These are phyloP conservation scores for Grus americana DNA, from an alignment of 2,113 vertebrate genomes.

Conservation along the genomic window DNA sequence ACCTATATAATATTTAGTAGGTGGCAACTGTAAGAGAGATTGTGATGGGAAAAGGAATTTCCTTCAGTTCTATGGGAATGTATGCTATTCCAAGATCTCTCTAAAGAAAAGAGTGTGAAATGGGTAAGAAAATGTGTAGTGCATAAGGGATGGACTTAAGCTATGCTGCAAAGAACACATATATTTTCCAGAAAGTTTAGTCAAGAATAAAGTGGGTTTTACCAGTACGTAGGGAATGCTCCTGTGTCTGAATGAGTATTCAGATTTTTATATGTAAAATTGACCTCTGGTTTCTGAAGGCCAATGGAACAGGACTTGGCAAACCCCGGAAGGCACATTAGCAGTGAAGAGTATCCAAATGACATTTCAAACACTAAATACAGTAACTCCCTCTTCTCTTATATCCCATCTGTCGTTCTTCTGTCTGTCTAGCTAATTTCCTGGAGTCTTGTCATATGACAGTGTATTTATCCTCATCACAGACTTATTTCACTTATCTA, in stretches of 20 bases:
- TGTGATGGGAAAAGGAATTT: neutral
- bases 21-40: neutral
- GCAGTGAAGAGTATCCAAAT: neutral
- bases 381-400: neutral
- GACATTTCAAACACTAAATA: conserved; percentile 6
- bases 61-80: neutral
- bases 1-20: neutral
- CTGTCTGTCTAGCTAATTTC: neutral
- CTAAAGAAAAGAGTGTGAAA: neutral
- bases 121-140: neutral
- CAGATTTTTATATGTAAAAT: neutral
- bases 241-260: neutral
- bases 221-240: neutral
- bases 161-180: neutral
- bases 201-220: neutral
- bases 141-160: neutral
- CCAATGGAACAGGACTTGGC: neutral
- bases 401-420: neutral
- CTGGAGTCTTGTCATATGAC: neutral
- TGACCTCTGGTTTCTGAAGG: conserved; percentile 6
- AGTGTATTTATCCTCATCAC: neutral
- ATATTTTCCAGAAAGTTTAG: neutral
- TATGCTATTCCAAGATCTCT: neutral
- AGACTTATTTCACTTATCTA: neutral
- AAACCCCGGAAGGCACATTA: neutral